phyloP scores from a whole-genome alignment of 1,140 invertebrate species.

The Orius insidiosus region DNA sequence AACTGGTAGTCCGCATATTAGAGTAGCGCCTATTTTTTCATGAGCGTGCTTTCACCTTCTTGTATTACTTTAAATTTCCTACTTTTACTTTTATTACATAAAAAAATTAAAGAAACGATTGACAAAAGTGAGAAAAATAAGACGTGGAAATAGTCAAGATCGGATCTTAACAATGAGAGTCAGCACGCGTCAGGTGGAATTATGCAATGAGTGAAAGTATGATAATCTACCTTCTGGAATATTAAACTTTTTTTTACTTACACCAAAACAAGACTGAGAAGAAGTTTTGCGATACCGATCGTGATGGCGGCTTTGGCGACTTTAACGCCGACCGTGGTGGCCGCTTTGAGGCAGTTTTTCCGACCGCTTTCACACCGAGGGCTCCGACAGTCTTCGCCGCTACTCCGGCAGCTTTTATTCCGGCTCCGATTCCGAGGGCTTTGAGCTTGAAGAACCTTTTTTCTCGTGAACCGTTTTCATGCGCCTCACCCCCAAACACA shows the following conservation, averaged over 20 bases:
- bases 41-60: too few relatives aligned
- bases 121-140: too few relatives aligned
- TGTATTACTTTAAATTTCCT: too few relatives aligned
- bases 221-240: too few relatives aligned
- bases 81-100: too few relatives aligned
- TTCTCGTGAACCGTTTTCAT: conserved; percentile 10
- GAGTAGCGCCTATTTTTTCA: too few relatives aligned
- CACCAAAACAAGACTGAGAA: conserved; percentile 17
- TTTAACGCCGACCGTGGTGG: conserved; percentile 12
- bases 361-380: conserved; percentile 3
- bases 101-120: too few relatives aligned
- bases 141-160: neutral
- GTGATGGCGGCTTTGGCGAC: conserved; percentile 17
- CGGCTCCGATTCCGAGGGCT: neutral
- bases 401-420: conserved; percentile 3
- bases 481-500: conserved; percentile 14
- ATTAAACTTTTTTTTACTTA: conserved; percentile 9
- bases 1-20: too few relatives aligned
- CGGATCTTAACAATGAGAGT: neutral
- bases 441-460: conserved; percentile 14
- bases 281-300: conserved; percentile 15
- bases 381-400: neutral
- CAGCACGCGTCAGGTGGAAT: too few relatives aligned
- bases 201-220: too few relatives aligned
- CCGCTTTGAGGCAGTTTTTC: conserved; percentile 12